Evolutionary conservation across 1,140 invertebrate genomes (phyloP), one percentile per base, ranked within the genome.

Genomic region (Drosophila kepulauana): DNA sequence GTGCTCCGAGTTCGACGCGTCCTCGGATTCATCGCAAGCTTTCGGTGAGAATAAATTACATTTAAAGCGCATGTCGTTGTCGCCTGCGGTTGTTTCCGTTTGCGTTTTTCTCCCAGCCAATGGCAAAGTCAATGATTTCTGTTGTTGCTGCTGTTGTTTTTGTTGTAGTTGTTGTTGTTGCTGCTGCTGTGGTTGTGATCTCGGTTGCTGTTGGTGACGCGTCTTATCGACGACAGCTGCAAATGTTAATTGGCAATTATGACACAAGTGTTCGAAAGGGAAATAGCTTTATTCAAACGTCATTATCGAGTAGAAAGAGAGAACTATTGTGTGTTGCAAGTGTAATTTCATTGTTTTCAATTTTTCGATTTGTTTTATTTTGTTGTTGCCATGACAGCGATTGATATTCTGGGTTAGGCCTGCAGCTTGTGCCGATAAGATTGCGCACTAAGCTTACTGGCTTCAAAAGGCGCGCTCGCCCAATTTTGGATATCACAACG

Each of bases 61-160:
- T n/a, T 82, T 87, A 43, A 89, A 86, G 58, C 81, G 78, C 85
- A 89, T 89, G 13, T 85, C 86, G 3, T 67, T 59, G 49, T 85
- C 81, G 15, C 46, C 64, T 30, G 54, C 57, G 4, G 48, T 54
- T 15, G 48, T 48, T 15, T 76, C 72, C 8, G 82, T 51, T 46
- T 78, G 66, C 15, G 78, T 38, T 73, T 63, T 76, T 28, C 45
- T 74, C 15, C 80, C 88, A 43, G 76, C 78, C 7, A 92, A 66
- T n/a, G 91, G 91, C 70, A 92, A 62, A 52, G 91, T 92, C 30
- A 92, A 62, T 33, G 91, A 90, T 81, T 92, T 92, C 59, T 87
- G 75, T 45, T 85, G 82, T 0, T 72, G 72, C 35, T 66, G 81
- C 13, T 73, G 59, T 8, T 64, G 66, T 35, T 68, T 62, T 45